Conservation (phyloP, 2,113 vertebrate genomes). For the Lathamus discolor region DNA sequence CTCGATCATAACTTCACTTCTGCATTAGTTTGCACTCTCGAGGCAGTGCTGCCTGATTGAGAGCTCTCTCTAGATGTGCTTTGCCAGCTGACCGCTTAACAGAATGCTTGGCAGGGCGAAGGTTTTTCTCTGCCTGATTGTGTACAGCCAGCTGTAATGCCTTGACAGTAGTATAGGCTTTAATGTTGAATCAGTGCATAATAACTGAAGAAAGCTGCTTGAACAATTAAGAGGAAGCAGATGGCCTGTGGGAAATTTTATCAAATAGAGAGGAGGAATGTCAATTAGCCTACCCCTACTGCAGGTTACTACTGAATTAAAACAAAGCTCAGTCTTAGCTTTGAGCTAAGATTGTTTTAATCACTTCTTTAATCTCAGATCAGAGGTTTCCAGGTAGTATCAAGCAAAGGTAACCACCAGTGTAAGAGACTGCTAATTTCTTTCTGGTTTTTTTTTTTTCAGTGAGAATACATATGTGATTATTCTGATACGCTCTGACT, state of each 20-base stretch:
- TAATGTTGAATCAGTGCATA: neutral
- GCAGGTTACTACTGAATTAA: neutral
- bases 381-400: neutral
- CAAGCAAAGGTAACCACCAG: neutral
- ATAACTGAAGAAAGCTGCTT: neutral
- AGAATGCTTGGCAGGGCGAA: neutral
- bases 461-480: neutral
- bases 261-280: neutral
- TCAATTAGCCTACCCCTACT: neutral
- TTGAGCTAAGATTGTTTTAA: neutral
- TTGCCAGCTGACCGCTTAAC: neutral
- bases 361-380: neutral
- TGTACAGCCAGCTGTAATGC: neutral
- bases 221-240: neutral
- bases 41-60: neutral
- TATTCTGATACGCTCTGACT: neutral
- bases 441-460: neutral
- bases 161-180: fast-evolving
- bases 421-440: neutral
- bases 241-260: neutral
- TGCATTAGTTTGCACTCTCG: neutral
- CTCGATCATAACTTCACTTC: neutral
- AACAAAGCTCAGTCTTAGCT: neutral
- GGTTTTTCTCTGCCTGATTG: neutral
- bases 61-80: neutral